Conservation (phyloP, 2,797 vertebrate species). For the Gobio occitaniae region DNA sequence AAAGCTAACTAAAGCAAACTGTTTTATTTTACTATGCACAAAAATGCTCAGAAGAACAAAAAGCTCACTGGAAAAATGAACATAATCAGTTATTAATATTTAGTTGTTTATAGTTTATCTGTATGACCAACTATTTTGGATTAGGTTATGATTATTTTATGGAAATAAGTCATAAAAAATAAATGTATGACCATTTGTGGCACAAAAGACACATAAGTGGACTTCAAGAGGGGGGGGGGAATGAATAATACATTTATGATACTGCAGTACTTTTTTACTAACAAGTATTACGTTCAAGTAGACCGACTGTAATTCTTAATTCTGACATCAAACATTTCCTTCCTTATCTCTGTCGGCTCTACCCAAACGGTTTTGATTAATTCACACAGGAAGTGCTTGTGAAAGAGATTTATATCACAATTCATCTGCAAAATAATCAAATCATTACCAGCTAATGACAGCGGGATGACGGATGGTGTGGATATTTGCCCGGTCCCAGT, state of each 20-base stretch:
- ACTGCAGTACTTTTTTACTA: background rate
- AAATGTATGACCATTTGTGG: background rate
- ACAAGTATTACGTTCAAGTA: background rate
- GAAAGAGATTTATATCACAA: slow-evolving; percentile 98
- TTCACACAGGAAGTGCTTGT: slow-evolving; percentile 95
- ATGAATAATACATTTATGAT: background rate
- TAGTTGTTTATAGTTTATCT: background rate
- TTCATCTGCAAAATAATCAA: slow-evolving; percentile 99
- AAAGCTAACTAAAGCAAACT: background rate
- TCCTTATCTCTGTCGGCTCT: slow-evolving; percentile 85
- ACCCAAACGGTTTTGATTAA: slow-evolving; percentile 99
- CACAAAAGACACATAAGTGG: background rate
- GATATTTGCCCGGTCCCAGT: slow-evolving; percentile 84
- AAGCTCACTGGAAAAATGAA: background rate
- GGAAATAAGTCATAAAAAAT: background rate
- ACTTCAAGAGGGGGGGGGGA: background rate
- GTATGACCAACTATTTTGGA: background rate
- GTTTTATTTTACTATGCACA: background rate
- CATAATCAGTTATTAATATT: background rate
- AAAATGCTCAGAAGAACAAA: background rate
- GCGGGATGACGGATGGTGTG: slow-evolving; percentile 94
- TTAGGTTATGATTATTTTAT: background rate
- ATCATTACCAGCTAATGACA: slow-evolving; percentile 99
- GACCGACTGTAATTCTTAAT: slow-evolving; percentile 90
- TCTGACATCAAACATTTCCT: slow-evolving; percentile 85